These are phyloP conservation scores for Psophia crepitans DNA, from an alignment of 2,113 vertebrate species.

Conservation along the genomic window DNA sequence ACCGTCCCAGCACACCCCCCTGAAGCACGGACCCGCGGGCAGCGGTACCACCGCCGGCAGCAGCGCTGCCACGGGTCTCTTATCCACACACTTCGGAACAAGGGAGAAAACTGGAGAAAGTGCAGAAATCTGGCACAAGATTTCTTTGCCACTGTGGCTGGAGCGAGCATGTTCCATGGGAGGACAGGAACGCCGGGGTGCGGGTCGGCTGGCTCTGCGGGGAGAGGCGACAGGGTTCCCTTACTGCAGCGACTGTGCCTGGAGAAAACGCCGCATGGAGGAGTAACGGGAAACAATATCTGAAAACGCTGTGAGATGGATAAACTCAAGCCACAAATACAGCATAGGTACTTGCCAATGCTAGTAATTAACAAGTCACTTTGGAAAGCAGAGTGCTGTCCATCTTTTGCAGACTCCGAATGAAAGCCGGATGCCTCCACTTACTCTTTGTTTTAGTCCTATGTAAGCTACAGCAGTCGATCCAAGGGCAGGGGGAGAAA, in stretches of 20 bases:
- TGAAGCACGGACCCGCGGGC: neutral
- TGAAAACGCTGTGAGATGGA: neutral
- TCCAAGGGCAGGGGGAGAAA: neutral
- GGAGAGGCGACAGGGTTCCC: neutral
- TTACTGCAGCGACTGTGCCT: neutral
- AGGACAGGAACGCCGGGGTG: neutral
- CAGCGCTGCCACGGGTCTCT: no score
- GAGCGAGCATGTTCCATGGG: neutral
- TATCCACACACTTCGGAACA: rapidly evolving
- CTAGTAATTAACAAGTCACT: neutral
- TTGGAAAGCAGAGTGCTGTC: neutral
- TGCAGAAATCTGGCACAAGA: neutral
- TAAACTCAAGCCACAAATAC: neutral
- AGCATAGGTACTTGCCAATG: neutral
- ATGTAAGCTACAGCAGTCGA: neutral
- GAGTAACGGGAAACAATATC: neutral
- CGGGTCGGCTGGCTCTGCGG: neutral
- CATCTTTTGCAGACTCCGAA: neutral
- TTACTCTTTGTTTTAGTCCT: neutral
- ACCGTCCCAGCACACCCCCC: neutral
- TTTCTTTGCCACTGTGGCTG: neutral
- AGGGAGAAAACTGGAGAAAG: neutral
- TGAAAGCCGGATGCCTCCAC: neutral
- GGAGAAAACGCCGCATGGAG: neutral
- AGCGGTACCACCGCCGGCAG: rapidly evolving